Conservation (phyloP, 2,113 vertebrate species). For the Menidia beryllina region DNA sequence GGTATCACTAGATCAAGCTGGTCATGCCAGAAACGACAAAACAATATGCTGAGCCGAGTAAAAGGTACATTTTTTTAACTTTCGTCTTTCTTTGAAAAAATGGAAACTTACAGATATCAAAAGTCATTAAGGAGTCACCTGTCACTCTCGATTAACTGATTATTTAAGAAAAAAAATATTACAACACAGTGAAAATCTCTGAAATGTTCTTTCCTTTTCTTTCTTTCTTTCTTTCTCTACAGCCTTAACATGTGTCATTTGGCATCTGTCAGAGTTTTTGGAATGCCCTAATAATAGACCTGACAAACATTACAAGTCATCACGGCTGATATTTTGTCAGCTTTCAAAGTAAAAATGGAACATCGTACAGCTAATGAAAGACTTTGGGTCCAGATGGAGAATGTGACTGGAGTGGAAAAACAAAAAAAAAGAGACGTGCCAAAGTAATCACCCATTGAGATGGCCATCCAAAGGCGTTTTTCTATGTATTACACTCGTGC, state of each 20-base stretch:
- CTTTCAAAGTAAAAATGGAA: conserved; percentile 62
- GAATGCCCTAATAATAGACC: conserved; percentile 35
- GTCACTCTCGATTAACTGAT: background rate
- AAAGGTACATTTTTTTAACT: conserved; percentile 13
- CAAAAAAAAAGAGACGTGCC: conserved; percentile 40
- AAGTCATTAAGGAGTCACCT: conserved; percentile 1
- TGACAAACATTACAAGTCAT: conserved; percentile 56
- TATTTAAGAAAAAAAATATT: background rate
- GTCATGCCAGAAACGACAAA: conserved; percentile 76
- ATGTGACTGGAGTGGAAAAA: conserved; percentile 52
- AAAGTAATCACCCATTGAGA: conserved; percentile 62
- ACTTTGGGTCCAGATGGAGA: conserved; percentile 74
- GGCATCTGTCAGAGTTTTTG: conserved; percentile 71
- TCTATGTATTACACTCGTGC: conserved; percentile 19
- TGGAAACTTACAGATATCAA: conserved; percentile 12
- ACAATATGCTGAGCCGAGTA: conserved; percentile 61
- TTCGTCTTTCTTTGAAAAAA: conserved; percentile 21
- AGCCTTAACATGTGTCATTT: conserved; percentile 54
- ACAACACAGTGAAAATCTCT: background rate
- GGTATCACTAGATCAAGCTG: conserved; percentile 76
- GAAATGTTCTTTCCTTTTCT: background rate
- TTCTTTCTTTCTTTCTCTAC: conserved; percentile 8
- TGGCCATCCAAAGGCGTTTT: conserved; percentile 24
- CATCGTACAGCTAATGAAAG: conserved; percentile 64
- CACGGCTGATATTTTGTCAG: conserved; percentile 68